Percentiles rank a stretch among this genome's conserved stretches.
phyloP scores from a whole-genome alignment of 2,888 invertebrate genomes.

The Volucella zonaria region DNA sequence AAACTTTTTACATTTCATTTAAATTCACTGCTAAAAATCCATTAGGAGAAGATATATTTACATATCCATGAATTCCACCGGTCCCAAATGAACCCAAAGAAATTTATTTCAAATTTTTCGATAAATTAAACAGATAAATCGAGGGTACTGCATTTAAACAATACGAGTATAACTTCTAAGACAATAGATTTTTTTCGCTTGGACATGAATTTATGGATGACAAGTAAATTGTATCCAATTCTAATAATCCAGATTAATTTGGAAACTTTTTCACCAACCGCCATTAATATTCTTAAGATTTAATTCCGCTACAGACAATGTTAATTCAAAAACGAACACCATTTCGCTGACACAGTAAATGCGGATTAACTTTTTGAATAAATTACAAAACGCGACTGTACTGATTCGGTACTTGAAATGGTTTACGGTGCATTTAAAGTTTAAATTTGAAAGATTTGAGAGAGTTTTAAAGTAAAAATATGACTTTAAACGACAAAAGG shows the following conservation, averaged over 20 bases:
- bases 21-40: too few relatives aligned
- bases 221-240: constrained; percentile 58
- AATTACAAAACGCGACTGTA: constrained; percentile 37
- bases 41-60: neutral
- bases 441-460: too few relatives aligned
- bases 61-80: neutral
- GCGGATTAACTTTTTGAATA: constrained; percentile 62
- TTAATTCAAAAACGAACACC: constrained; percentile 44
- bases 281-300: constrained; percentile 59
- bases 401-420: neutral
- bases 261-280: constrained; percentile 55
- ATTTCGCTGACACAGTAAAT: constrained; percentile 55
- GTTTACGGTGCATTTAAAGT: too few relatives aligned
- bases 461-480: too few relatives aligned
- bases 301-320: constrained; percentile 28
- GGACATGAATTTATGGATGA: constrained; percentile 47
- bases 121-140: constrained; percentile 61
- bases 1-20: too few relatives aligned
- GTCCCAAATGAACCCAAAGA: neutral
- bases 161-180: constrained; percentile 9
- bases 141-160: constrained; percentile 7
- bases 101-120: constrained; percentile 43
- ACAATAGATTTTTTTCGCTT: constrained; percentile 22
- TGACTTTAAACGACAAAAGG: too few relatives aligned
- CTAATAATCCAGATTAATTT: constrained; percentile 60